Conservation (phyloP, 2,113 vertebrate genomes). For the Solea solea region DNA sequence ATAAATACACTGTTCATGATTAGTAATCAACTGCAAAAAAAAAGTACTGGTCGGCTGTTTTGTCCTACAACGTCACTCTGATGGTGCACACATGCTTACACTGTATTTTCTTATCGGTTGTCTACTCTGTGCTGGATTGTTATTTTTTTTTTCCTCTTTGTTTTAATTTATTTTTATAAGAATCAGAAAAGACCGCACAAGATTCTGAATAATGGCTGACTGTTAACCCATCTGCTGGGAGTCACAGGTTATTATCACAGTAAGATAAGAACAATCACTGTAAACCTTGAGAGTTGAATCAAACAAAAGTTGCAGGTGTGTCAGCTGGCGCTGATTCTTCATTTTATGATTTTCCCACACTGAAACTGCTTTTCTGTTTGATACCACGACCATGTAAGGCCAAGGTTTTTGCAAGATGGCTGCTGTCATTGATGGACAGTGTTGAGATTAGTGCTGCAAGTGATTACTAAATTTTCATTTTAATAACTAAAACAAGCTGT, state of each 20-base stretch:
- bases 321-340: neutral
- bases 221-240: constrained; percentile 56
- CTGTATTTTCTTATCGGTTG: constrained; percentile 36
- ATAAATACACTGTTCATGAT: neutral
- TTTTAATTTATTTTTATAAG: constrained; percentile 11
- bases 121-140: constrained; percentile 36
- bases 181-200: constrained; percentile 43
- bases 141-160: neutral
- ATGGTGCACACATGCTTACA: neutral
- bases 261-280: constrained; percentile 45
- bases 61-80: constrained; percentile 1
- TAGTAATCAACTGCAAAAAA: neutral
- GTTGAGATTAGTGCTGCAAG: neutral
- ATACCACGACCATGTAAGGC: neutral
- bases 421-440: constrained; percentile 30
- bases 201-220: constrained; percentile 44
- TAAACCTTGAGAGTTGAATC: constrained; percentile 31
- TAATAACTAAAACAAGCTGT: too few relatives aligned
- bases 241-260: constrained; percentile 47
- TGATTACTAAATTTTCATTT: too few relatives aligned
- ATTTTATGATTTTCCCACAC: too few relatives aligned
- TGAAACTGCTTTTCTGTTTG: too few relatives aligned
- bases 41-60: neutral
- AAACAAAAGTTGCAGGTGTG: constrained; percentile 37
- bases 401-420: constrained; percentile 2